Conservation (phyloP, 2,113 vertebrate species). For the Cyanoderma ruficeps region DNA sequence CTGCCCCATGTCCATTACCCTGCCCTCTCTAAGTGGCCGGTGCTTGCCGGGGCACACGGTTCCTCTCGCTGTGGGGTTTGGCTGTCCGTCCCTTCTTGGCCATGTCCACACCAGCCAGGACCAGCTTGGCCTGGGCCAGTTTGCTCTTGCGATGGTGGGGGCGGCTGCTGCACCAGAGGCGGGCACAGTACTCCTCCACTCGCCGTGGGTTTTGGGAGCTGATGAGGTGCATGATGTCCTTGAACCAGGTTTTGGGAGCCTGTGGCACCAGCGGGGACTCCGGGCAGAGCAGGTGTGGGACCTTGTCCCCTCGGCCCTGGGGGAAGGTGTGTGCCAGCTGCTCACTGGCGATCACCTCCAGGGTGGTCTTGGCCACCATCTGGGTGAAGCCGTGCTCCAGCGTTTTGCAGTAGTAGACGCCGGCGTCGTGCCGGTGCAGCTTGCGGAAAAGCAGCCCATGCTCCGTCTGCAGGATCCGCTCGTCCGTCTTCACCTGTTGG, state of each 20-base stretch:
- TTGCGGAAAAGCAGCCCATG: slow-evolving; percentile 88
- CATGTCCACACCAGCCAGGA: slow-evolving; percentile 76
- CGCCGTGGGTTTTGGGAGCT: slow-evolving; percentile 82
- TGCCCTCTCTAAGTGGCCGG: slow-evolving; percentile 38
- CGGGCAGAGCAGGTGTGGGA: not conserved
- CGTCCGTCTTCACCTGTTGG: slow-evolving; percentile 85
- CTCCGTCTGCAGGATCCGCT: slow-evolving; percentile 84
- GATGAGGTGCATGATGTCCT: slow-evolving; percentile 91
- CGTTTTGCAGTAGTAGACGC: slow-evolving; percentile 85
- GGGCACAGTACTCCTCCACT: slow-evolving; percentile 90
- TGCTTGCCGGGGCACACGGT: slow-evolving; percentile 85
- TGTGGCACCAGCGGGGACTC: slow-evolving; percentile 21
- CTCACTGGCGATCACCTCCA: slow-evolving; percentile 83
- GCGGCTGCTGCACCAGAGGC: slow-evolving; percentile 84
- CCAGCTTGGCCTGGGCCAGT: slow-evolving; percentile 84
- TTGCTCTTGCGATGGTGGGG: slow-evolving; percentile 81
- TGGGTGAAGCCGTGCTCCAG: slow-evolving; percentile 89
- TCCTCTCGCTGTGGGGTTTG: slow-evolving; percentile 80
- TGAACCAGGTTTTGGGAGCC: slow-evolving; percentile 85
- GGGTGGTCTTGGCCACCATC: slow-evolving; percentile 77
- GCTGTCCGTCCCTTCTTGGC: slow-evolving; percentile 79
- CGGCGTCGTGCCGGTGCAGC: slow-evolving; percentile 81
- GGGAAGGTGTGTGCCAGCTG: slow-evolving; percentile 78
- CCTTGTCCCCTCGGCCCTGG: slow-evolving; percentile 31
- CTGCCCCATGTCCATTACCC: not conserved